Evolutionary conservation across 2,797 vertebrate genomes (phyloP).

Genomic region (Pantherophis alleghaniensis): DNA sequence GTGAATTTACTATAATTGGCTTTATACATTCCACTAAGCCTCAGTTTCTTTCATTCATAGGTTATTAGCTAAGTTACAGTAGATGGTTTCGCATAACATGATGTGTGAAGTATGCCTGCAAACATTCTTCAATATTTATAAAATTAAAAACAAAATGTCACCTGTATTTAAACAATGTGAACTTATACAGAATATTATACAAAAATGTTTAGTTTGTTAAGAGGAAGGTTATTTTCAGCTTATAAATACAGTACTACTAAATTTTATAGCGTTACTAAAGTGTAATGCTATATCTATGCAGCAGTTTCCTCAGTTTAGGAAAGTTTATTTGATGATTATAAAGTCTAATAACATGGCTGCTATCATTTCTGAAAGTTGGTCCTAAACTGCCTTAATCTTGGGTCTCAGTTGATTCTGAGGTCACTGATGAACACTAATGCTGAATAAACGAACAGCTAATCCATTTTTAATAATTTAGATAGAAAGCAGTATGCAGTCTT

Average conservation of each 20-base stretch:
- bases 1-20: neutral
- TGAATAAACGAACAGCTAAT: conserved; percentile 26
- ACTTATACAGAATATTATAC: neutral
- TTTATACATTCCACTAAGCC: neutral
- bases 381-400: neutral
- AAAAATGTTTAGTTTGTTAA: neutral
- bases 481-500: conserved; percentile 11
- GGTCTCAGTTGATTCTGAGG: conserved; percentile 24
- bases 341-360: neutral
- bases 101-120: neutral
- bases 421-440: conserved; percentile 44
- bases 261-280: neutral
- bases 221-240: neutral
- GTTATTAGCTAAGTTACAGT: neutral
- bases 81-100: neutral
- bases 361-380: neutral
- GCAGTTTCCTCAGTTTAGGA: neutral
- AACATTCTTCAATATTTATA: neutral
- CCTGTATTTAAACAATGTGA: neutral
- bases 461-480: conserved; percentile 33
- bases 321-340: neutral
- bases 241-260: neutral
- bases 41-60: neutral
- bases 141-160: neutral
- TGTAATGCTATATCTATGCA: neutral